Conservation (phyloP, 1,140 invertebrate species). For the Dendroctonus ponderosae region DNA sequence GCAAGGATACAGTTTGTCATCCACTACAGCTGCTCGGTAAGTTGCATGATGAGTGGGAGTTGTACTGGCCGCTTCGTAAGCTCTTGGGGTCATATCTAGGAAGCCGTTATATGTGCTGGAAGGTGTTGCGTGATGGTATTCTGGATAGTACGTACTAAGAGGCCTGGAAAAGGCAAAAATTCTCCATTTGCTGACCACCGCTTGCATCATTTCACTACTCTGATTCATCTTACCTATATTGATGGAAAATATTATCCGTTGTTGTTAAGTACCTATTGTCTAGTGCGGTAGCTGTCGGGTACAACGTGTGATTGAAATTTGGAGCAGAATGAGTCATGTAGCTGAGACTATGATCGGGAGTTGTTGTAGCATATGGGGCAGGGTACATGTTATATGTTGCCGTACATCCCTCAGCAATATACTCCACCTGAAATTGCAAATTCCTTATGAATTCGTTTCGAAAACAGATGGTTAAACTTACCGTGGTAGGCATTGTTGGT, state of each 20-base stretch:
- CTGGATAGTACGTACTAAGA: slow-evolving; percentile 71
- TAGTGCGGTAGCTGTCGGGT: slow-evolving; percentile 64
- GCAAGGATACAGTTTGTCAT: slow-evolving; percentile 64
- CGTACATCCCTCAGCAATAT: slow-evolving; percentile 64
- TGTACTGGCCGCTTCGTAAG: slow-evolving; percentile 56
- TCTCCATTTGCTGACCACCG: no score
- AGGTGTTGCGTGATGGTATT: slow-evolving; percentile 67
- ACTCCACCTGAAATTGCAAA: slow-evolving; percentile 55
- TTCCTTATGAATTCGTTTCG: not conserved
- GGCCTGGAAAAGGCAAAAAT: slow-evolving; percentile 54
- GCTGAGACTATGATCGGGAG: slow-evolving; percentile 62
- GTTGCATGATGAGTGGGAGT: slow-evolving; percentile 56
- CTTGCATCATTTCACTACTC: no score
- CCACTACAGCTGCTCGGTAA: slow-evolving; percentile 51
- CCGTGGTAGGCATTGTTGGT: slow-evolving; percentile 49
- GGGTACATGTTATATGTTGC: slow-evolving; percentile 81
- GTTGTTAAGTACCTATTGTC: slow-evolving; percentile 73
- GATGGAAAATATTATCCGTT: slow-evolving; percentile 82
- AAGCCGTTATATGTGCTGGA: slow-evolving; percentile 74
- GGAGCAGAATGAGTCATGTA: slow-evolving; percentile 68
- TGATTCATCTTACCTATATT: slow-evolving; percentile 57
- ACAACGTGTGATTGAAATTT: slow-evolving; percentile 69
- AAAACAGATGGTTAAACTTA: slow-evolving; percentile 7
- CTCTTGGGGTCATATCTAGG: slow-evolving; percentile 62
- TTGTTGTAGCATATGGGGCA: slow-evolving; percentile 70